Conservation (phyloP, 2,888 invertebrate genomes). For the Nomada goodeniana region DNA sequence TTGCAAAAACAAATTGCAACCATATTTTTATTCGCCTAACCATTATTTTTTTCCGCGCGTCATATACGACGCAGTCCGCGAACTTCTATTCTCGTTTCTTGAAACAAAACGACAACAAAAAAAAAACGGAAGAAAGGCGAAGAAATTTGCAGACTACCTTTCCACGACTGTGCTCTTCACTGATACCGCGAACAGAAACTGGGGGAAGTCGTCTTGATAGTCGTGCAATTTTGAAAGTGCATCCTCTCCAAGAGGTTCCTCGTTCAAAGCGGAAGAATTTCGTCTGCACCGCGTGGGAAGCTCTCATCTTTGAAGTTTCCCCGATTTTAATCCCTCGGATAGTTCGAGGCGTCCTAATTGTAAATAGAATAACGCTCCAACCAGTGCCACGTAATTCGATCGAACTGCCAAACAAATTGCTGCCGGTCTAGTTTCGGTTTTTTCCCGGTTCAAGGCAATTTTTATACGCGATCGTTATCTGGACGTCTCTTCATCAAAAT, state of each 20-base stretch:
- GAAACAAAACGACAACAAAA: not conserved
- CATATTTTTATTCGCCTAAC: constrained; percentile 28
- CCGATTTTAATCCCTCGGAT: constrained; percentile 14
- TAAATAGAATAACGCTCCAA: not conserved
- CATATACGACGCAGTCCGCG: not conserved
- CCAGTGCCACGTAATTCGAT: not conserved
- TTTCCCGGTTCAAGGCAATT: not conserved
- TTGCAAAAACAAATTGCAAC: constrained; percentile 42
- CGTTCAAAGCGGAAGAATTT: not conserved
- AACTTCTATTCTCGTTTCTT: too few species aligned
- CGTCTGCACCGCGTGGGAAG: not conserved
- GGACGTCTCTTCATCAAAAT: too few species aligned
- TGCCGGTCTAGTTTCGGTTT: not conserved
- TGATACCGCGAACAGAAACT: not conserved
- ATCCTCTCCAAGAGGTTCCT: not conserved
- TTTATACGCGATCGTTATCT: not conserved
- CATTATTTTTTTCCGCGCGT: not conserved
- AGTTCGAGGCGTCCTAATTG: not conserved
- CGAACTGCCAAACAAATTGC: not conserved
- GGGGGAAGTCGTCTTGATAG: not conserved
- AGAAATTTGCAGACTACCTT: not conserved
- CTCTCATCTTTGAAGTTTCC: not conserved
- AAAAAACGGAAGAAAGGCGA: not conserved
- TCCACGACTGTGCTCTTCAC: not conserved
- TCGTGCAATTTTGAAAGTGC: constrained; percentile 9